Percentiles rank a stretch among this genome's conserved stretches.
phyloP scores from a whole-genome alignment of 2,888 invertebrate species.

The Oscheius sp. region DNA sequence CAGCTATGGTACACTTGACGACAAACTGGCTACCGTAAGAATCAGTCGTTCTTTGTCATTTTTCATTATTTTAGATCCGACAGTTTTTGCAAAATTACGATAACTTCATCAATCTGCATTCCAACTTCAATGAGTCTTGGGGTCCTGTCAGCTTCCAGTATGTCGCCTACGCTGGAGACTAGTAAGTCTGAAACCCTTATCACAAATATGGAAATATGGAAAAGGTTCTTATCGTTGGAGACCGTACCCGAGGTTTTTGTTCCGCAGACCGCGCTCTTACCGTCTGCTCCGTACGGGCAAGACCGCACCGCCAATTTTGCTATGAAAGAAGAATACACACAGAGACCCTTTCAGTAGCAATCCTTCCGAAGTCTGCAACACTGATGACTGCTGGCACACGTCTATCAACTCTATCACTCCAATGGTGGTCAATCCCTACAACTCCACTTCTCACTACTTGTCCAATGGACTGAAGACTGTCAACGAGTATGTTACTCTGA shows the following conservation, averaged over 20 bases:
- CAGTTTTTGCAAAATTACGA: conserved; percentile 28
- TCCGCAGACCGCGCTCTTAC: no score
- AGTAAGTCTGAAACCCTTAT: neutral
- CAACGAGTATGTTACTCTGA: neutral
- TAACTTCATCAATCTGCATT: conserved; percentile 23
- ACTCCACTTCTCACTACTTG: conserved; percentile 14
- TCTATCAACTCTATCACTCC: neutral
- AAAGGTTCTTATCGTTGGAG: no score
- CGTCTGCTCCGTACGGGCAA: no score
- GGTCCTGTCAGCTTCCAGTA: conserved; percentile 22
- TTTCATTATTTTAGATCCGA: conserved; percentile 15
- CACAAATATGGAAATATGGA: no score
- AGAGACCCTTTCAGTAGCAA: neutral
- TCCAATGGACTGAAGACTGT: conserved; percentile 19
- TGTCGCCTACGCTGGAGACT: conserved; percentile 24
- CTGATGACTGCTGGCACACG: conserved; percentile 32
- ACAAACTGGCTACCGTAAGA: conserved; percentile 28
- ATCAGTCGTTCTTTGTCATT: neutral
- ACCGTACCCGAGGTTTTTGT: no score
- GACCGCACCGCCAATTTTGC: no score
- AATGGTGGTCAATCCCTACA: conserved; percentile 11
- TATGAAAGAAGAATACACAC: neutral
- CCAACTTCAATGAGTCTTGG: conserved; percentile 3
- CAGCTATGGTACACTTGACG: conserved; percentile 13
- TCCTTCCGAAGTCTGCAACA: neutral